phyloP scores from a whole-genome alignment of 2,888 invertebrate genomes.

The Sclerodermus sp. region DNA sequence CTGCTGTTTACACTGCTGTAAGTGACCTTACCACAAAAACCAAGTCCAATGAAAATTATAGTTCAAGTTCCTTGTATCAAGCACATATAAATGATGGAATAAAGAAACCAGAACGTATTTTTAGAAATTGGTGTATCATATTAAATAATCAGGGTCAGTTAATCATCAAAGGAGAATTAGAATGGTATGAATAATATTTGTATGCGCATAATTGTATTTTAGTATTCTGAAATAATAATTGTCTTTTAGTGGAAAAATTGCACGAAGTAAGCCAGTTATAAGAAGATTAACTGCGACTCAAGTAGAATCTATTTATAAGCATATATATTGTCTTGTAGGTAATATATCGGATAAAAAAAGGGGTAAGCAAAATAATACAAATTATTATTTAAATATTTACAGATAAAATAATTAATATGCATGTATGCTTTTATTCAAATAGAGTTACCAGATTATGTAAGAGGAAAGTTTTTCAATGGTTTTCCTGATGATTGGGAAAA shows the following conservation, averaged over 20 bases:
- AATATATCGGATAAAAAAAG: constrained; percentile 38
- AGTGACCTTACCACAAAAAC: not conserved
- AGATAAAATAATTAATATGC: too few species aligned
- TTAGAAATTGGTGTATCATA: constrained; percentile 38
- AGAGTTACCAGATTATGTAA: constrained; percentile 48
- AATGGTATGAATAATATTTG: constrained; percentile 25
- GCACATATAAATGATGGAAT: not conserved
- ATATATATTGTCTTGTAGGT: constrained; percentile 41
- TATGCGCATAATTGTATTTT: not conserved
- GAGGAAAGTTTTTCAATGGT: constrained; percentile 49
- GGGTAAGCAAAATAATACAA: constrained; percentile 30
- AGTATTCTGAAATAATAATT: not conserved
- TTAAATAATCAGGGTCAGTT: constrained; percentile 37
- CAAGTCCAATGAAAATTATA: not conserved
- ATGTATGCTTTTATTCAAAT: constrained; percentile 1
- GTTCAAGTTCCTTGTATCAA: not conserved
- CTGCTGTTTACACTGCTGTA: not conserved
- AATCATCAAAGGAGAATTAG: constrained; percentile 43
- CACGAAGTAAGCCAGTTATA: constrained; percentile 43
- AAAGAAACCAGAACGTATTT: constrained; percentile 23
- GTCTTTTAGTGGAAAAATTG: constrained; percentile 34
- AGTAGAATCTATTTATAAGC: constrained; percentile 38
- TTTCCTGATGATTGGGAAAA: constrained; percentile 55
- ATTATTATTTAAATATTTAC: not conserved
- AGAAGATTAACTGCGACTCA: constrained; percentile 31